phyloP scores from a whole-genome alignment of 2,797 vertebrate species.

The Aulostomus chinensis region DNA sequence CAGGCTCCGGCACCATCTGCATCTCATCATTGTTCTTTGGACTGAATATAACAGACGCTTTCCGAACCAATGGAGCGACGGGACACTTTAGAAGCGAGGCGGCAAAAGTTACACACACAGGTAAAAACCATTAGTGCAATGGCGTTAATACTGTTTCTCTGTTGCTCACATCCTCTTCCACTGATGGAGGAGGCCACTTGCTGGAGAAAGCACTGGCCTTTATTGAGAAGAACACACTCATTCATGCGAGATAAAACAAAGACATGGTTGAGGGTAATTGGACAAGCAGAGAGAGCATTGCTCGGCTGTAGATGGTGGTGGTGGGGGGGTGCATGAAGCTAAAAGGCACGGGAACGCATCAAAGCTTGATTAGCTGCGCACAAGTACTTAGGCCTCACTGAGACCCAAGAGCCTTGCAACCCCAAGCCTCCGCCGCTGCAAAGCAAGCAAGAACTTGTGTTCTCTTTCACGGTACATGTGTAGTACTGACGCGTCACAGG shows the following conservation, averaged over 20 bases:
- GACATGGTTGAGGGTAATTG: slow-evolving; percentile 63
- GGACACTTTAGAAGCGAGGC: slow-evolving; percentile 57
- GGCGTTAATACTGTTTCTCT: slow-evolving; percentile 39
- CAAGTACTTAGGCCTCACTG: slow-evolving; percentile 54
- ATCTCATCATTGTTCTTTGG: slow-evolving; percentile 69
- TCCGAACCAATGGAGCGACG: slow-evolving; percentile 66
- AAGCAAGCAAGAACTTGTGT: slow-evolving; percentile 68
- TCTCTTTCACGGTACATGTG: slow-evolving; percentile 66
- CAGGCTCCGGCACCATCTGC: slow-evolving; percentile 68
- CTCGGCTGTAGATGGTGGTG: slow-evolving; percentile 18
- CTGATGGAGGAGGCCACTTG: slow-evolving; percentile 30
- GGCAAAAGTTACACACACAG: slow-evolving; percentile 55
- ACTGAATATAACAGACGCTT: slow-evolving; percentile 73
- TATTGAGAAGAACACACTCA: slow-evolving; percentile 27
- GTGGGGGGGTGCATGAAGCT: neutral
- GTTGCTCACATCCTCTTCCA: slow-evolving; percentile 22
- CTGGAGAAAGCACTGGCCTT: slow-evolving; percentile 36
- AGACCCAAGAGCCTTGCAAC: slow-evolving; percentile 49
- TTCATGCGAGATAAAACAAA: slow-evolving; percentile 65
- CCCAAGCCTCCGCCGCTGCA: slow-evolving; percentile 1
- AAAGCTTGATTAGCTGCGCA: slow-evolving; percentile 71
- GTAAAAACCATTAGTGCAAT: slow-evolving; percentile 62
- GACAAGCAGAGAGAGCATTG: slow-evolving; percentile 35
- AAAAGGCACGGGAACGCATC: slow-evolving; percentile 53
- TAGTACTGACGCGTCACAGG: slow-evolving; percentile 45